Base-by-base conservation (phyloP, 2,797 vertebrate species). In the Microtus obscurus region DNA sequence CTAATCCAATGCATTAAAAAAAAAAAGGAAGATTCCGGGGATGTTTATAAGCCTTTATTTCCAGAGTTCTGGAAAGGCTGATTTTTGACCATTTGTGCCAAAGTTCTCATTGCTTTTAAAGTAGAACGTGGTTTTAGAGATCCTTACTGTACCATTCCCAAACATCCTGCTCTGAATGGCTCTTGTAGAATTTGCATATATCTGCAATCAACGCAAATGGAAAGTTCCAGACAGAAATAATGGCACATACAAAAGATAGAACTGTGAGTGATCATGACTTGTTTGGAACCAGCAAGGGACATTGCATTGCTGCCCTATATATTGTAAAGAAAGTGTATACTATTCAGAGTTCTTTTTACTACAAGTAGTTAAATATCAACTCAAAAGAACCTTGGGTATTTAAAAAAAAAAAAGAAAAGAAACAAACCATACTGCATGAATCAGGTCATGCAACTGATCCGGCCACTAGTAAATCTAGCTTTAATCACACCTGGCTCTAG, bases 21-120 rank as follows among this genome's bases (percentile, higher is more conserved):
- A 48, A 40, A 37, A 74, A 74, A 9, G n/a, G 40, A 74, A 74
- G 71, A 63, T 74, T 87, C 23, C 80, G 85, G 11, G 19, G 82
- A 96, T 81, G 67, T 34, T 90, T 93, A 5, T 19, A 95, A 90
- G n/a, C 29, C 90, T 91, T 95, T 95, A 56, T 92, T 91, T 85
- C 56, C 45, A 93, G 59, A 87, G 77, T 71, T 96, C 77, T 83
- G 37, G 40, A 94, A 93, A 97, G 83, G 63, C 85, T 94, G 13
- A 87, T 80, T 93, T 59, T 97, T 93, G 86, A 93, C 8, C 25
- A 93, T 80, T 90, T 81, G 29, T 95, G 48, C 61, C 89, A 69
- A 69, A 80, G 23, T 78, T 95, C 31, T 93, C 67, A 77, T 23
- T 92, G 53, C 40, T 95, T 96, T 96, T 81, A 94, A 89, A 51